Base-by-base conservation (phyloP, 37 sponge, comb jelly and placozoan species). In the Corticium candelabrum region DNA sequence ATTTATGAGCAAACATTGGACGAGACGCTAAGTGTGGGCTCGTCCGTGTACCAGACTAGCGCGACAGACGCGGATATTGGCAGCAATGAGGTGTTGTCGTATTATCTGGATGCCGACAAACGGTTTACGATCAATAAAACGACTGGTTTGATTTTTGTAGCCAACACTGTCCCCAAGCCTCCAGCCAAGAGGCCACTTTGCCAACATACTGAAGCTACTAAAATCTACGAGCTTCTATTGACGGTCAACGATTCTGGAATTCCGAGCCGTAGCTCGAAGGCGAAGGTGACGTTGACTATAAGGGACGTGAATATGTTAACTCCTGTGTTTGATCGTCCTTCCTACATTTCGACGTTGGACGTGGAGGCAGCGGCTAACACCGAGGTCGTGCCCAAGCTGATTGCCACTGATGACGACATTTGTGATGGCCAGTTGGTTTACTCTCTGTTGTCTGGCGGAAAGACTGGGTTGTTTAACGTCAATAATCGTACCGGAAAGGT, bases 321-420 rank as follows among this genome's bases (percentile, higher is more conserved):
- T 7, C 73, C 73, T 4, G 36, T 30, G 36, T 70, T 70, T 34
- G 73, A 70, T 7, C 73, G 73, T 35, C 73, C 73, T 7, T 70
- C 73, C 31, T 70, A 70, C 73, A 70, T 70, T 32, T 70, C 73
- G 5, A 7, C 31, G 21, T 32, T 70, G 33, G 73, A 70, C 73
- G 31, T 29, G 73, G 5, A 70, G 29, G 73, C 73, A 15, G 29
- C 33, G 5, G 31, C 5, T 34, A 32, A 32, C 36, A 70, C 73
- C 31, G 73, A 29, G 4, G 73, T 70, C 31, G 73, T 70, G 29
- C 73, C 73, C 35, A 29, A 4, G 36, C 73, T 70, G 35, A 7
- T 70, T 35, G 73, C 73, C 21, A 70, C 73, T 30, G 73, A 70
- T 34, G 31, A 34, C 29, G 73, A 70, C 73, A 70, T 4, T 4